A percentile compares a stretch with the other conserved stretches of the same genome.
Conservation (phyloP, 1,140 invertebrate species). For the Scylla paramamosain region DNA sequence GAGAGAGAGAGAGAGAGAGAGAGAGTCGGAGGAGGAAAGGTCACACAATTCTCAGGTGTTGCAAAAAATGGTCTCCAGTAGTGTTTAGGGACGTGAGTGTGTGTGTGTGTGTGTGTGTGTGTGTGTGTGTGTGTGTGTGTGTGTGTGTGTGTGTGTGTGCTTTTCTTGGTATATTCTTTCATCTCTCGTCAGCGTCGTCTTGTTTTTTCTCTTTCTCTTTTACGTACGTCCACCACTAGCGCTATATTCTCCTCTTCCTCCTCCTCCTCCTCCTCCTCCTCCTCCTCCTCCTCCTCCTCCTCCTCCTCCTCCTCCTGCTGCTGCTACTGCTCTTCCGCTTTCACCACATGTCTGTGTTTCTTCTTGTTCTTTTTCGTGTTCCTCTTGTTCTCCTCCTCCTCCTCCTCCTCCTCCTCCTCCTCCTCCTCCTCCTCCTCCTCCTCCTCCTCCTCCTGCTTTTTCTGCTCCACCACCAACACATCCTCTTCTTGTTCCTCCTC, state of each 20-base stretch:
- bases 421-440: not conserved
- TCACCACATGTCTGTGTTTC: not conserved
- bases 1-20: not conserved
- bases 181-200: no score
- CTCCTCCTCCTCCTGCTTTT: not conserved
- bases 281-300: not conserved
- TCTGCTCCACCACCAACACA: not conserved
- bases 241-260: not conserved
- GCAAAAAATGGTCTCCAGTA: not conserved
- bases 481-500: not conserved
- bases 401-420: not conserved
- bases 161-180: not conserved
- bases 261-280: not conserved
- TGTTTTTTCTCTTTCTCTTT: no score
- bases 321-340: no score
- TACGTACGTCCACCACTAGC: no score
- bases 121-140: conserved; percentile 42
- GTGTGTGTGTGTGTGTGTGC: not conserved
- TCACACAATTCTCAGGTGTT: no score
- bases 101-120: conserved; percentile 35
- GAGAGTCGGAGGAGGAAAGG: not conserved
- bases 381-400: not conserved
- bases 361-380: not conserved
- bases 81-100: not conserved
- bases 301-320: not conserved